phyloP scores from a whole-genome alignment of 53 echinoderm and acorn worm genomes.

The Holothuria leucospilota region DNA sequence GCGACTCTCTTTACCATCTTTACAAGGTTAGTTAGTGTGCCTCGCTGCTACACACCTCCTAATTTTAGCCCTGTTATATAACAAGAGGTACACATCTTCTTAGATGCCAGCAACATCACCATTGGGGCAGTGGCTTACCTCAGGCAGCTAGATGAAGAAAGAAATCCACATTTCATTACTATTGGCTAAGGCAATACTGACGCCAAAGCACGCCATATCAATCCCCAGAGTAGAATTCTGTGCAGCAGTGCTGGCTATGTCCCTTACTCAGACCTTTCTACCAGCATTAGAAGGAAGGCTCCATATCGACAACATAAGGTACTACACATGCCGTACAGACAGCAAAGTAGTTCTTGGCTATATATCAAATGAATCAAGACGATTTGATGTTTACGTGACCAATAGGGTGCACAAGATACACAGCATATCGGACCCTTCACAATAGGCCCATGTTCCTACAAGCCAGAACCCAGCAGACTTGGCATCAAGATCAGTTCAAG shows the following conservation, averaged over 20 bases:
- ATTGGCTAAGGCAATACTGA: too few relatives aligned
- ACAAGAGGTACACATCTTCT: too few relatives aligned
- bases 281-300: slow-evolving; percentile 29
- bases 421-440: slow-evolving; percentile 52
- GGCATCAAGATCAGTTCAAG: too few relatives aligned
- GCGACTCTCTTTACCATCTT: slow-evolving; percentile 47
- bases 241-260: slow-evolving; percentile 60
- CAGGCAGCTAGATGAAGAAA: slow-evolving; percentile 13
- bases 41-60: slow-evolving; percentile 41
- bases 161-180: slow-evolving; percentile 16
- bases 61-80: not conserved
- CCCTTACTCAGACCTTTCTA: not conserved
- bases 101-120: too few relatives aligned
- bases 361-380: too few relatives aligned
- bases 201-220: slow-evolving; percentile 23
- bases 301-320: not conserved
- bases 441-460: slow-evolving; percentile 46
- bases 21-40: slow-evolving; percentile 39
- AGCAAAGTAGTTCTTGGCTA: too few relatives aligned
- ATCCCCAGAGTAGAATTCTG: slow-evolving; percentile 65
- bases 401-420: too few relatives aligned
- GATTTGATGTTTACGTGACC: slow-evolving; percentile 69
- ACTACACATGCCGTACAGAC: slow-evolving; percentile 44
- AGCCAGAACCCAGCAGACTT: too few relatives aligned
- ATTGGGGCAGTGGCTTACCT: too few relatives aligned